phyloP scores from a whole-genome alignment of 2,797 vertebrate species.

The Periophthalmus magnuspinnatus region DNA sequence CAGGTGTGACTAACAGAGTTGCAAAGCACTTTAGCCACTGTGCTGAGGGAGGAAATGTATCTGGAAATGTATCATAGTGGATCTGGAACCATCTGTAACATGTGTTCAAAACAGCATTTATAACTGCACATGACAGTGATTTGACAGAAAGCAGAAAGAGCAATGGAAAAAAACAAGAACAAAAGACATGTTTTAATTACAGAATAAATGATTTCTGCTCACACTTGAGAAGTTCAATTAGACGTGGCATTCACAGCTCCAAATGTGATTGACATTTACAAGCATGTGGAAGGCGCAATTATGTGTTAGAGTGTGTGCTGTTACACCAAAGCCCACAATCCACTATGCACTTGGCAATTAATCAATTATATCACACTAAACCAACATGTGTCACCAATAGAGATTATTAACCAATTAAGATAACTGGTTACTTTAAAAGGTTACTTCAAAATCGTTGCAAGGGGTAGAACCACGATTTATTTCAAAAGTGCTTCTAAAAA shows the following conservation, averaged over 20 bases:
- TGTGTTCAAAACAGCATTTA: constrained; percentile 3
- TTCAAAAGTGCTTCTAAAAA: not conserved
- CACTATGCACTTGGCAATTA: not conserved
- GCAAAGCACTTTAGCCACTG: no score
- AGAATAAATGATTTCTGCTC: constrained; percentile 1
- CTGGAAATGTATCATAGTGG: no score
- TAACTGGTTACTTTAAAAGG: not conserved
- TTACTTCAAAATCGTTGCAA: not conserved
- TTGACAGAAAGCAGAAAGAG: not conserved
- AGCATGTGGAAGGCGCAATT: constrained; percentile 1
- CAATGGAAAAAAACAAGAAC: constrained; percentile 6
- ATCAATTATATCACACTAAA: not conserved
- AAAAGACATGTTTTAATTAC: constrained; percentile 14
- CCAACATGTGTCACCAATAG: not conserved
- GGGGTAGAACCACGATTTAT: not conserved
- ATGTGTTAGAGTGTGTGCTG: not conserved
- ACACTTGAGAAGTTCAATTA: constrained; percentile 19
- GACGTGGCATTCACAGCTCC: constrained; percentile 1
- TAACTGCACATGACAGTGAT: constrained; percentile 13
- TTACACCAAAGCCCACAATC: constrained; percentile 6
- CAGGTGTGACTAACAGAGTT: no score
- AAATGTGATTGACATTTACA: constrained; percentile 14
- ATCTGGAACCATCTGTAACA: not conserved
- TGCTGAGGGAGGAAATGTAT: no score
- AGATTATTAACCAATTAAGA: not conserved